These are phyloP conservation scores for Prionace glauca DNA, from an alignment of 2,797 vertebrate species.

Conservation along the genomic window DNA sequence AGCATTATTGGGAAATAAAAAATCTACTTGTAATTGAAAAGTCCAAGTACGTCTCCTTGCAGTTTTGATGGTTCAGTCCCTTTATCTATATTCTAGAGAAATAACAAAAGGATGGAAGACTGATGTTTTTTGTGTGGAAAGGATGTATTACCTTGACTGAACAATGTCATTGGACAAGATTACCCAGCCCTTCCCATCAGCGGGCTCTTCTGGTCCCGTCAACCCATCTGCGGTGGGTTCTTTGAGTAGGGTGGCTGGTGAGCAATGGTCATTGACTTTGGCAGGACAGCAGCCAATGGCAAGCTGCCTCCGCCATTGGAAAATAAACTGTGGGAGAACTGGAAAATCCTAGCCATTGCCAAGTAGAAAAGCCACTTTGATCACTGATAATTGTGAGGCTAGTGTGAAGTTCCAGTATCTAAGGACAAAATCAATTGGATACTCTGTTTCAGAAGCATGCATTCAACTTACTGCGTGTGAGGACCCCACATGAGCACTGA, in stretches of 20 bases:
- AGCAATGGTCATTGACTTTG: too few species aligned
- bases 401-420: background rate
- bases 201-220: too few species aligned
- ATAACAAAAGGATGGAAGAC: background rate
- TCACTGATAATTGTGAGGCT: background rate
- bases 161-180: background rate
- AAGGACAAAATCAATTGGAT: background rate
- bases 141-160: background rate
- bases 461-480: background rate
- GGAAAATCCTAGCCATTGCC: background rate
- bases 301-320: too few species aligned
- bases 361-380: background rate
- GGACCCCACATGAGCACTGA: background rate
- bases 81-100: background rate
- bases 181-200: too few species aligned
- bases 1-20: background rate
- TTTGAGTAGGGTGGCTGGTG: too few species aligned
- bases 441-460: background rate
- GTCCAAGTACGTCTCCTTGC: background rate
- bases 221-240: too few species aligned
- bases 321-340: too few species aligned
- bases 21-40: background rate
- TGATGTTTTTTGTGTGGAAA: background rate
- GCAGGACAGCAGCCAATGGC: too few species aligned
- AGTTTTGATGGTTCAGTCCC: background rate